These are phyloP conservation scores for Amorpha juglandis DNA, from an alignment of 2,888 invertebrate genomes.

Conservation along the genomic window DNA sequence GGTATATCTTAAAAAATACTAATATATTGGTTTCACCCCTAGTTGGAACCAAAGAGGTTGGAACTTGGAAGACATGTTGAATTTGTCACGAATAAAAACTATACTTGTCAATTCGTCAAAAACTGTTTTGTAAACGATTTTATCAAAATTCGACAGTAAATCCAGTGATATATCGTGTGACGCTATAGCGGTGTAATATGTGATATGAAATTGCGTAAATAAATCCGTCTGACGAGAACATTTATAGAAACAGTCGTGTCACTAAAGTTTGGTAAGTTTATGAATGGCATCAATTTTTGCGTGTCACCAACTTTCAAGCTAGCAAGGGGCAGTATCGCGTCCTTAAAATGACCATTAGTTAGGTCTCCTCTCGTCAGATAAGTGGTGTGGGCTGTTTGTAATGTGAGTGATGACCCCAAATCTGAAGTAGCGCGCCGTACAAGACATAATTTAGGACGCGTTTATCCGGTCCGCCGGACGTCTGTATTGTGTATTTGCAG, in stretches of 20 bases:
- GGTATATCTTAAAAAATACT: no score
- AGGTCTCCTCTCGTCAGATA: conserved; percentile 15
- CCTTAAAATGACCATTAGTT: conserved; percentile 9
- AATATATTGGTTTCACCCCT: no score
- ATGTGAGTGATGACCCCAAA: conserved; percentile 8
- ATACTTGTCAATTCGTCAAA: conserved; percentile 79
- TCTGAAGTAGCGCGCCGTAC: conserved; percentile 11
- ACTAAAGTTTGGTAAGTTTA: conserved; percentile 77
- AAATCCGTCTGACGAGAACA: conserved; percentile 63
- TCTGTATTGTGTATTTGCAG: conserved; percentile 62
- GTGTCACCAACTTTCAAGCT: conserved; percentile 26
- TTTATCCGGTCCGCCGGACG: conserved; percentile 42
- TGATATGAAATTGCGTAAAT: conserved; percentile 67
- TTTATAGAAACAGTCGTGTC: conserved; percentile 57
- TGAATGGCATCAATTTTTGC: conserved; percentile 55
- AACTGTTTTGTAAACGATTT: conserved; percentile 75
- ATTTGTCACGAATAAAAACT: conserved; percentile 74
- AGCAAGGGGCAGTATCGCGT: not conserved
- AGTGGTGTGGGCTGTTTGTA: conserved; percentile 7
- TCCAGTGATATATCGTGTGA: conserved; percentile 67
- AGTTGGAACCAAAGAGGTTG: no score
- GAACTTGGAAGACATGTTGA: conserved; percentile 80
- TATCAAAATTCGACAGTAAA: conserved; percentile 75
- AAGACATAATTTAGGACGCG: conserved; percentile 36
- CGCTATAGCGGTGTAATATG: conserved; percentile 72